Conservation (phyloP, 2,888 invertebrate genomes). For the Boloria euphrosyne region DNA sequence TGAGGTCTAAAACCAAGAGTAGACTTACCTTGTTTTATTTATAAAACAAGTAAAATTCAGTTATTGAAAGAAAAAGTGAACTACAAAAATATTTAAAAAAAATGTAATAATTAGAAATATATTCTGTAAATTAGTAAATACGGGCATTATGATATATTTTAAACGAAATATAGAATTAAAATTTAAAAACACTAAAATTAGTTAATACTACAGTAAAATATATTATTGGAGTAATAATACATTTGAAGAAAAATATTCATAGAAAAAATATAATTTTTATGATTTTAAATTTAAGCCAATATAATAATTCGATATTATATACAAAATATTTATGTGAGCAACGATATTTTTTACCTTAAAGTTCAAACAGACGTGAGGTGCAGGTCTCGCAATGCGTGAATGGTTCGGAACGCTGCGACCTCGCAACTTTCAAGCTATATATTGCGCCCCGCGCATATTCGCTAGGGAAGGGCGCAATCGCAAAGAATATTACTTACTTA, state of each 20-base stretch:
- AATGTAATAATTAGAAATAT: neutral
- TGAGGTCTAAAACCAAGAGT: too few species aligned
- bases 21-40: too few species aligned
- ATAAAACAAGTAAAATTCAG: too few species aligned
- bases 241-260: neutral
- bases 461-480: constrained; percentile 62
- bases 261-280: neutral
- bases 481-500: constrained; percentile 42
- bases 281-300: neutral
- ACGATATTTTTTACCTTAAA: constrained; percentile 44
- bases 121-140: too few species aligned
- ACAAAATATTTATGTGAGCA: constrained; percentile 2
- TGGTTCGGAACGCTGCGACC: constrained; percentile 54
- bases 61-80: neutral
- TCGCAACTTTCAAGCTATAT: constrained; percentile 58
- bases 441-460: constrained; percentile 47
- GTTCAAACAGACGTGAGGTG: constrained; percentile 42
- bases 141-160: too few species aligned
- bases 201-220: too few species aligned
- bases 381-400: constrained; percentile 46
- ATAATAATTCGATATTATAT: neutral
- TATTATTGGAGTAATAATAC: too few species aligned
- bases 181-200: too few species aligned
- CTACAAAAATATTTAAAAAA: neutral
- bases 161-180: too few species aligned